Evolutionary conservation across 30 jellyfish, hydroid and myxozoan genomes (phyloP).

Genomic region (Chrysaora quinquecirrha): DNA sequence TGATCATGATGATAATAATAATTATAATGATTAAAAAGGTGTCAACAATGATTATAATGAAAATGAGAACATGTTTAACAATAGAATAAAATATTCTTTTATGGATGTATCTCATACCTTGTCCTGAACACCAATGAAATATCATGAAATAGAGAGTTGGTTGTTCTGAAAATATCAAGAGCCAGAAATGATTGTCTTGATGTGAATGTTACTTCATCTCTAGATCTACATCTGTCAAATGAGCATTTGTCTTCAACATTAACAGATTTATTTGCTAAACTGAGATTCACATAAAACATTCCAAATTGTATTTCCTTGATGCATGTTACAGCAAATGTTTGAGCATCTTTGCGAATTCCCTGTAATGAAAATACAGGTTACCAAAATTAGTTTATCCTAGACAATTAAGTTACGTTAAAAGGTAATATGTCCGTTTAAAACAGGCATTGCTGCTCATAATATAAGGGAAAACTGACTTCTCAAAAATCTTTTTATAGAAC

Average conservation of each 20-base stretch:
- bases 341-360: slow-evolving; percentile 61
- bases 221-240: slow-evolving; percentile 18
- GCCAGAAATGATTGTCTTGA: slow-evolving; percentile 47
- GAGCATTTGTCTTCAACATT: slow-evolving; percentile 55
- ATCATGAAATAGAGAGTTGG: slow-evolving; percentile 30
- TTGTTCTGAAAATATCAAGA: slow-evolving; percentile 31
- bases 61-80: no score
- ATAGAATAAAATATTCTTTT: no score
- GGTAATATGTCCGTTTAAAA: not conserved
- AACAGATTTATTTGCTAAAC: slow-evolving; percentile 15
- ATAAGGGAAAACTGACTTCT: no score
- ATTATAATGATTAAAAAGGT: no score
- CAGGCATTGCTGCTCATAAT: not conserved
- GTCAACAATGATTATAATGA: no score
- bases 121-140: slow-evolving; percentile 50
- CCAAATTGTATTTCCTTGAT: slow-evolving; percentile 12
- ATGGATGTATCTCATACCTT: slow-evolving; percentile 48
- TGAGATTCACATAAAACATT: not conserved
- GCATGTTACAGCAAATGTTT: slow-evolving; percentile 48
- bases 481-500: no score
- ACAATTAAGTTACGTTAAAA: not conserved
- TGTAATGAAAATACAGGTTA: not conserved
- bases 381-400: not conserved
- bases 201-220: slow-evolving; percentile 34
- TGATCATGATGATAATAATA: no score